Evolutionary conservation across 2,888 invertebrate genomes (phyloP).

Genomic region (Slavum lentiscoides): DNA sequence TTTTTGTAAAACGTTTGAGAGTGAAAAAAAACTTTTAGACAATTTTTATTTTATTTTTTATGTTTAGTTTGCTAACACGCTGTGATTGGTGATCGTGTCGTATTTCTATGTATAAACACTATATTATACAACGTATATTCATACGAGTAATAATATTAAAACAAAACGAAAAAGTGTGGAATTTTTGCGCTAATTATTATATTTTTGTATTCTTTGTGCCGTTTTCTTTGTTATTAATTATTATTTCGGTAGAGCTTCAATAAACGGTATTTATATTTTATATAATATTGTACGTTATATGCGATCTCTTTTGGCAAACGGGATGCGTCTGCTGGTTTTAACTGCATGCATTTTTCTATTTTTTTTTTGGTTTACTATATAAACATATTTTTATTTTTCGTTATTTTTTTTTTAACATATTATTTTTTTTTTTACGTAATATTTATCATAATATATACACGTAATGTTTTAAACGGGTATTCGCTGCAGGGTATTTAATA

Average conservation of each 20-base stretch:
- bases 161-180: constrained; percentile 14
- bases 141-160: constrained; percentile 17
- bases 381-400: not conserved
- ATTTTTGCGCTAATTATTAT: constrained; percentile 19
- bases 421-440: no score
- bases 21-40: not conserved
- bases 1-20: not conserved
- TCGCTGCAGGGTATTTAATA: no score
- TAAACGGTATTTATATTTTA: not conserved
- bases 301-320: constrained; percentile 21
- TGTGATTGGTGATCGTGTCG: constrained; percentile 46
- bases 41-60: no score
- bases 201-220: constrained; percentile 27
- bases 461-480: no score
- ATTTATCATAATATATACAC: no score
- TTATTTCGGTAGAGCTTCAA: constrained; percentile 39
- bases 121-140: no score
- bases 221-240: not conserved
- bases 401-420: no score
- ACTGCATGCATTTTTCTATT: constrained; percentile 26
- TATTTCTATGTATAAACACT: not conserved
- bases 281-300: not conserved
- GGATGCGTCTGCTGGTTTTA: constrained; percentile 41
- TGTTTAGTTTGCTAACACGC: not conserved
- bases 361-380: not conserved